Evolutionary conservation across 2,113 vertebrate species (phyloP), one percentile per base, ranked within the genome.

Genomic region (Salvelinus alpinus): DNA sequence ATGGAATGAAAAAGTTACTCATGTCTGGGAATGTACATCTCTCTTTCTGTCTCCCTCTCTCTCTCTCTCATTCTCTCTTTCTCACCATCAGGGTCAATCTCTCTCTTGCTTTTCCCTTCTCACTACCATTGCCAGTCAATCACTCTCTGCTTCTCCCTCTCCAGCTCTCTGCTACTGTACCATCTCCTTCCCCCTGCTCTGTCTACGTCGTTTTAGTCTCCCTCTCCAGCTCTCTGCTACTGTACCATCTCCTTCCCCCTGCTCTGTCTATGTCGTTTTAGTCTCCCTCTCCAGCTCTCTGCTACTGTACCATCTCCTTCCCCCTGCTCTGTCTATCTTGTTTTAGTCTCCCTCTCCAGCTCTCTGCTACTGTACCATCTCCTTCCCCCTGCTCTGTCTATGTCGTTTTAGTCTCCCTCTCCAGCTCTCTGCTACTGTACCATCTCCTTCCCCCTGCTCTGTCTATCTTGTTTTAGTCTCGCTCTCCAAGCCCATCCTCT

Each of bases 351-450:
- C 20, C 20, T 44, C 34, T 44, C 31, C 34, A 25, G 48, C 82
- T 74, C 77, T 87, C 83, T 76, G 68, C 69, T 71, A 18, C 57
- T n/a, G 57, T 34, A 60, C 20, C 13, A 51, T 51, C 81, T 86
- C 73, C 70, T 69, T 44, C 73, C 74, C 24, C 24, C 1, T 24
- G 24, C 24, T 24, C 24, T 24, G 24, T 24, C 24, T 24, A 24
- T 24, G 24, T 24, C 24, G 1, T 24, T 24, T 24, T 24, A 24
- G 24, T n/a, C 31, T n/a, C 34, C 20, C 20, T 44, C 34, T 44
- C 31, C 31, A 25, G 48, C 82, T 74, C 77, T 87, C 83, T 76
- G 68, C 69, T 71, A 18, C 57, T n/a, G 57, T 31, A 59, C 20
- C 12, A 51, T 51, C 81, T 86, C 75, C 70, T 71, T 44, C 73